phyloP scores from a whole-genome alignment of 1,140 invertebrate species.

The Cyphomyrmex costatus region DNA sequence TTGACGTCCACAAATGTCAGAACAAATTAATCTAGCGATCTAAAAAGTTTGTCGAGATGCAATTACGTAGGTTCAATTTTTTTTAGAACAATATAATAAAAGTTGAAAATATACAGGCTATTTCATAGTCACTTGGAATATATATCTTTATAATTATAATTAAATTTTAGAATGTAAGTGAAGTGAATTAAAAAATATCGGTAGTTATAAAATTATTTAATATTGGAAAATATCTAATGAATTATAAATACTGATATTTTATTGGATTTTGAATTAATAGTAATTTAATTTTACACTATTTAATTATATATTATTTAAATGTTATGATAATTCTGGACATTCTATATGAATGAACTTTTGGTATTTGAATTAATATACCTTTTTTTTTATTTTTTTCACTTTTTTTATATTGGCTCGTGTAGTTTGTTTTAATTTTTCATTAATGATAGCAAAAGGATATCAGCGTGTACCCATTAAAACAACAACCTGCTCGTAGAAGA shows the following conservation, averaged over 20 bases:
- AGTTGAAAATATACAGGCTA: background rate
- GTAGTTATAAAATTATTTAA: background rate
- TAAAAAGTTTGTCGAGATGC: background rate
- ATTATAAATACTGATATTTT: background rate
- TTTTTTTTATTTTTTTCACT: background rate
- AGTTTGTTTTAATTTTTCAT: slow-evolving; percentile 1
- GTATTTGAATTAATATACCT: slow-evolving; percentile 1
- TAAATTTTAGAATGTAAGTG: slow-evolving; percentile 1
- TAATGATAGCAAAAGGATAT: slow-evolving; percentile 37
- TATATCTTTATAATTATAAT: background rate
- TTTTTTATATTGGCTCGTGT: background rate
- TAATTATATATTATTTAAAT: background rate
- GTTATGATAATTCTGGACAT: background rate
- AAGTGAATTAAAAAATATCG: background rate
- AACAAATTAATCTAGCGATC: slow-evolving; percentile 34
- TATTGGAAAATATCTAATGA: background rate
- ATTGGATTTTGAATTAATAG: background rate
- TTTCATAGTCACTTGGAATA: background rate
- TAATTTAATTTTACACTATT: slow-evolving; percentile 1
- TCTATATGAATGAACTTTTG: background rate
- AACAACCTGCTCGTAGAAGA: slow-evolving; percentile 28
- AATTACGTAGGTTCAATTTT: background rate
- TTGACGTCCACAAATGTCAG: slow-evolving; percentile 23
- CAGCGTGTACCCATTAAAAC: slow-evolving; percentile 23
- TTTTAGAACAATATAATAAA: background rate